phyloP scores from a whole-genome alignment of 2,888 invertebrate species.

The Amphipoea oculea region DNA sequence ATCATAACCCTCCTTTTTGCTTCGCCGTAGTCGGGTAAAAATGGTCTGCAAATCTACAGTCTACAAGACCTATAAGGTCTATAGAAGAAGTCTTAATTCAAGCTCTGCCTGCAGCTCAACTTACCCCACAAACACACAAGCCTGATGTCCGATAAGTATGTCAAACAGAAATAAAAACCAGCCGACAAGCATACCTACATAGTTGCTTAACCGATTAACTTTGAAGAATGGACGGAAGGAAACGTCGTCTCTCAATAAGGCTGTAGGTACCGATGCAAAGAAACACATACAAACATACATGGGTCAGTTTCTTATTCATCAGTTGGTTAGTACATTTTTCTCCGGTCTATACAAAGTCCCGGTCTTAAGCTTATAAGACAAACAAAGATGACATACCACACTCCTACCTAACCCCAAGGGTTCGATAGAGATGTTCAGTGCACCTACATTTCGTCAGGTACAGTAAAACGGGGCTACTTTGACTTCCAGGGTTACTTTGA shows the following conservation, averaged over 20 bases:
- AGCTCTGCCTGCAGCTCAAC: neutral
- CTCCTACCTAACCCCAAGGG: too few species aligned
- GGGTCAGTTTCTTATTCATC: conserved; percentile 32
- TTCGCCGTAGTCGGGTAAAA: too few species aligned
- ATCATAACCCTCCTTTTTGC: too few species aligned
- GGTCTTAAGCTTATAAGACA: neutral
- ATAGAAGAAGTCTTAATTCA: neutral
- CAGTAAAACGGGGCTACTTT: too few species aligned
- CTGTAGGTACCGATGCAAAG: conserved; percentile 4
- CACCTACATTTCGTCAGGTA: neutral
- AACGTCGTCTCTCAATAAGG: conserved; percentile 26
- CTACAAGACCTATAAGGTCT: neutral
- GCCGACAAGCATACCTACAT: neutral
- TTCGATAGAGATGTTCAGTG: neutral
- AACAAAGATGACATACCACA: neutral
- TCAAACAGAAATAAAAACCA: neutral
- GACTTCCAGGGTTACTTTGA: too few species aligned
- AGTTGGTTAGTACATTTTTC: conserved; percentile 1
- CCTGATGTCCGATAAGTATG: neutral
- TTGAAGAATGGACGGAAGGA: conserved; percentile 52
- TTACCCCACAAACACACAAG: neutral
- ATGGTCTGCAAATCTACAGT: too few species aligned
- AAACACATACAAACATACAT: conserved; percentile 10
- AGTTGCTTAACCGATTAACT: conserved; percentile 42
- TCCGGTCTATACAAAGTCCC: conserved; percentile 11